Base-by-base conservation (phyloP, 2,888 invertebrate genomes). In the Papilio protenor region DNA sequence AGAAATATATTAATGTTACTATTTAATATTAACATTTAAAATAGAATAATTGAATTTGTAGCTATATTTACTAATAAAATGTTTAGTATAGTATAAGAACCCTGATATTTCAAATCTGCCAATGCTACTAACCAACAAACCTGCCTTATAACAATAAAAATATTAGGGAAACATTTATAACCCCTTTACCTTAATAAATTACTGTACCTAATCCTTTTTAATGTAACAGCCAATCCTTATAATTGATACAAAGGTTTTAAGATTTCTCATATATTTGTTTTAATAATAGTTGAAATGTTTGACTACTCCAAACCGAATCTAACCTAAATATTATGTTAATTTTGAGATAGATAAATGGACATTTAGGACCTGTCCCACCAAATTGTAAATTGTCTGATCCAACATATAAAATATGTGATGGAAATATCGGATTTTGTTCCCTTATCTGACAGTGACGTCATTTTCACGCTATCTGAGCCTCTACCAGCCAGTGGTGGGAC, bases 101-200 rank as follows among this genome's bases (percentile, higher is more conserved):
- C n/a, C n/a, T n/a, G 4, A 55, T 8, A 61, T 61, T 66, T 66
- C 10, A 40, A 66, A 33, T 66, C 40, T 66, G 66, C 40, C 66
- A 66, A 66, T 40, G 64, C 40, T 64, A 40, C 1, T 66, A 40
- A 33, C 64, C 18, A 33, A 27, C 18, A 40, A 40, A 18, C 40
- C 66, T 66, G 66, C 66, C 66, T 40, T 6, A 33, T 33, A 64
- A 64, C 27, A 64, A 64, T 61, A 61, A 61, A 27, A 14, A 23
- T 4, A 23, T 23, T 59, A 59, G 10, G 21, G 14, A 21, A 57
- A 21, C 21, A 21, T 59, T 59, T 59, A 59, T n/a, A 8, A 57
- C 8, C 0, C 21, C 23, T 16, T 55, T 55, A 55, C 52, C 59
- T 59, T 18, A 59, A 23, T 59, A 55, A 10, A 18, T 49, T 49